Evolutionary conservation across 2,113 vertebrate species (phyloP).

Genomic region (Epinephelus lanceolatus): DNA sequence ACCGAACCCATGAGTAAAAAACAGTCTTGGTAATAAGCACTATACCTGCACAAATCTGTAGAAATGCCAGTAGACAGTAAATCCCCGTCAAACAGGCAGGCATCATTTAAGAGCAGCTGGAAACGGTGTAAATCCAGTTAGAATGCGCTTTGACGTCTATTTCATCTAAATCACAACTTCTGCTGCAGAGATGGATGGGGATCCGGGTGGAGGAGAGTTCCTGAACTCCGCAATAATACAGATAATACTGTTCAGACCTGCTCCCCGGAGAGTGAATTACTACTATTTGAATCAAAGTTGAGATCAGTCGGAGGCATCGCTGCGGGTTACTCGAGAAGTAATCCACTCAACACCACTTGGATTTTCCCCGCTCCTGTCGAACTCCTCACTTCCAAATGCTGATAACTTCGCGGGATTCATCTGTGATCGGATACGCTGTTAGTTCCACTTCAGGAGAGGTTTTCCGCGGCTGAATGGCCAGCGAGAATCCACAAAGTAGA

Average conservation of each 20-base stretch:
- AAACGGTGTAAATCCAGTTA: conserved; percentile 71
- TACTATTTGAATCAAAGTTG: conserved; percentile 58
- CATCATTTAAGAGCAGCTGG: conserved; percentile 76
- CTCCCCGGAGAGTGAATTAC: conserved; percentile 25
- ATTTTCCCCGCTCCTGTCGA: conserved; percentile 24
- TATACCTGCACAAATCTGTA: conserved; percentile 82
- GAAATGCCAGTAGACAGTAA: conserved; percentile 75
- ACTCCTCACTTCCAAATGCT: conserved; percentile 54
- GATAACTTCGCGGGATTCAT: conserved; percentile 73
- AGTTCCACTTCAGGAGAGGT: conserved; percentile 39
- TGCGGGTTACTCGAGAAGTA: conserved; percentile 40
- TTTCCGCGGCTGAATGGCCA: conserved; percentile 2
- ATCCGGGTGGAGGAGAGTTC: conserved; percentile 52
- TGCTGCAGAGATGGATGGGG: conserved; percentile 23
- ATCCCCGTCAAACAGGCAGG: conserved; percentile 70
- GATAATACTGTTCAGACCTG: conserved; percentile 42
- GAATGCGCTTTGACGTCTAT: conserved; percentile 20
- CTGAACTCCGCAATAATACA: conserved; percentile 29
- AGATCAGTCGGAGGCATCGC: conserved; percentile 62
- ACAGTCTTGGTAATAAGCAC: not conserved
- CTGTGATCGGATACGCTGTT: conserved; percentile 25
- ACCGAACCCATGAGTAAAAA: not conserved
- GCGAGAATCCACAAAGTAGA: not conserved
- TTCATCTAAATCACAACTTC: conserved; percentile 72
- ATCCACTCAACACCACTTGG: conserved; percentile 54